Evolutionary conservation across 2,888 invertebrate genomes (phyloP).

Genomic region (Salpingus planirostris): DNA sequence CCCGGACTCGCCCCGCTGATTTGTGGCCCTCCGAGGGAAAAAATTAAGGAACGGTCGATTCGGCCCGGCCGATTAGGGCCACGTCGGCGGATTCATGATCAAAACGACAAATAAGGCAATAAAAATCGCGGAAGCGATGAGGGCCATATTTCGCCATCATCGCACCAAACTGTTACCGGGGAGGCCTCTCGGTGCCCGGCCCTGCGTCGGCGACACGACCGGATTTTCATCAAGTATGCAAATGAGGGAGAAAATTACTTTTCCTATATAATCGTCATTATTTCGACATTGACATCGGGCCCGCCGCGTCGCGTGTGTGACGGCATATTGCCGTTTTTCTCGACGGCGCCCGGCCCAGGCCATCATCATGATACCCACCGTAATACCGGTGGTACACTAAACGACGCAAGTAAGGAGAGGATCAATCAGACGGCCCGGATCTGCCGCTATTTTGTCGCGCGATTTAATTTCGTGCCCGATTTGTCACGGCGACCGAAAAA

Average conservation of each 20-base stretch:
- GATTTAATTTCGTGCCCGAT: slow-evolving; percentile 5
- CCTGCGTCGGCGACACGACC: slow-evolving; percentile 35
- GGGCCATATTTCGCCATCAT: neutral
- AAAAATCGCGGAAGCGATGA: too few relatives aligned
- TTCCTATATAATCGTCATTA: slow-evolving; percentile 46
- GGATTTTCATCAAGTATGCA: slow-evolving; percentile 45
- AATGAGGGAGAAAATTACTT: slow-evolving; percentile 45
- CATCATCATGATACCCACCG: slow-evolving; percentile 17
- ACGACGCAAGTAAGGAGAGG: slow-evolving; percentile 4
- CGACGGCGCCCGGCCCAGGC: slow-evolving; percentile 17
- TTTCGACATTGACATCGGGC: slow-evolving; percentile 43
- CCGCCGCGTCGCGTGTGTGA: slow-evolving; percentile 30
- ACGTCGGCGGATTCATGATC: slow-evolving; percentile 1
- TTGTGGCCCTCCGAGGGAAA: neutral
- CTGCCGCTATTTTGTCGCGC: slow-evolving; percentile 2
- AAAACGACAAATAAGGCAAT: neutral
- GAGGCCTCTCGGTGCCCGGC: too few relatives aligned
- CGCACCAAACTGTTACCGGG: slow-evolving; percentile 1
- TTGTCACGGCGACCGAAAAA: neutral
- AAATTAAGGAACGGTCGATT: neutral
- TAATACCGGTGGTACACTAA: slow-evolving; percentile 16
- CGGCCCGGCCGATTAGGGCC: neutral
- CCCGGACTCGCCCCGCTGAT: neutral
- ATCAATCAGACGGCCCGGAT: slow-evolving; percentile 1
- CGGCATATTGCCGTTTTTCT: slow-evolving; percentile 42